Conservation (phyloP, 1,140 invertebrate genomes). For the Rhynchophorus ferrugineus region DNA sequence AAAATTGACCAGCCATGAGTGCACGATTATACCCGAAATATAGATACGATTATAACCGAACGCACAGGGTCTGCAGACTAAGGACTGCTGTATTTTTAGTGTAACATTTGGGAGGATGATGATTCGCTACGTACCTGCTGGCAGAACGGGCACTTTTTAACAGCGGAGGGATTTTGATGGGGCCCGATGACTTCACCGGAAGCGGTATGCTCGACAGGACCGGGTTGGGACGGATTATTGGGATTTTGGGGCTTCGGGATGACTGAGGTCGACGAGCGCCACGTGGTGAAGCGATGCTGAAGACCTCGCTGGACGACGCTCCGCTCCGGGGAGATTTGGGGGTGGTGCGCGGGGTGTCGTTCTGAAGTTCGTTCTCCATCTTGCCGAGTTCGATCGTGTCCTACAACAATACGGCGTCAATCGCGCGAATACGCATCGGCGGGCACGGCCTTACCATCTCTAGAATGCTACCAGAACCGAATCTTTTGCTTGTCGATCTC, state of each 20-base stretch:
- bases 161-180: conserved; percentile 7
- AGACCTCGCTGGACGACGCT: conserved; percentile 12
- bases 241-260: background rate
- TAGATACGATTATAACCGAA: no score
- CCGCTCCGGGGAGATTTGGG: conserved; percentile 4
- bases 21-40: no score
- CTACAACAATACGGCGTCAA: conserved; percentile 1
- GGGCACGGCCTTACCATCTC: background rate
- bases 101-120: no score
- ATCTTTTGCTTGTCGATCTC: background rate
- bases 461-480: background rate
- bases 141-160: conserved; percentile 9
- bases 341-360: background rate
- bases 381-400: conserved; percentile 1
- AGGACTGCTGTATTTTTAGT: no score
- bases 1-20: no score
- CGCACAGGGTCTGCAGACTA: no score
- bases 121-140: conserved; percentile 7
- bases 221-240: conserved; percentile 3
- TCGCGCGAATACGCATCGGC: background rate
- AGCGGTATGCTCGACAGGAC: conserved; percentile 16
- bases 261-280: background rate
- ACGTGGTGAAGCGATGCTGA: background rate
- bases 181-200: conserved; percentile 14
- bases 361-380: conserved; percentile 6